A percentile compares a stretch with the other conserved stretches of the same genome.
These are phyloP conservation scores for Stichopus horrens DNA, from an alignment of 53 echinoderm and acorn worm species.

Conservation along the genomic window DNA sequence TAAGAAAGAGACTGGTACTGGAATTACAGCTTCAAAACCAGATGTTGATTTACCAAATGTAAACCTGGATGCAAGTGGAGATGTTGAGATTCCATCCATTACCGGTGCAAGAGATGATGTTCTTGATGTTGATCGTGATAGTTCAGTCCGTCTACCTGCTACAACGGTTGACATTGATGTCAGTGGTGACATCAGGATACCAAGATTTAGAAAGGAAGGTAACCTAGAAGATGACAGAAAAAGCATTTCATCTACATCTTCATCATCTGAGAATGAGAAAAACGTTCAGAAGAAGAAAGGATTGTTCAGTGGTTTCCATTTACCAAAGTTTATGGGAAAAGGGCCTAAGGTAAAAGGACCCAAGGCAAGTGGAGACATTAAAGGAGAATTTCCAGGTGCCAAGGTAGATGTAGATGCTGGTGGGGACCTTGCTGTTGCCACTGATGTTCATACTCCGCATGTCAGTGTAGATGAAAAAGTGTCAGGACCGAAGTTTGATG, in stretches of 20 bases:
- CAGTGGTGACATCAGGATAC: not conserved
- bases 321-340: conserved; percentile 59
- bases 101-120: conserved; percentile 25
- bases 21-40: not conserved
- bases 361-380: not conserved
- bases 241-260: conserved; percentile 21
- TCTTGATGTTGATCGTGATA: not conserved
- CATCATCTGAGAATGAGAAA: conserved; percentile 47
- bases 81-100: not conserved
- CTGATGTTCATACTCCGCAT: conserved; percentile 14
- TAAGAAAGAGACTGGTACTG: not conserved
- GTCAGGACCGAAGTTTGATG: conserved; percentile 52
- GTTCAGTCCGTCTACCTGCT: not conserved
- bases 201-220: conserved; percentile 20
- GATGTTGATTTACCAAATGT: not conserved
- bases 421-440: conserved; percentile 41
- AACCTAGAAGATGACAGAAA: not conserved
- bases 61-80: not conserved
- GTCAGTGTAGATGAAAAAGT: conserved; percentile 46
- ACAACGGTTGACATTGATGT: not conserved
- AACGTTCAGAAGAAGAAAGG: conserved; percentile 52
- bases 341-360: conserved; percentile 16
- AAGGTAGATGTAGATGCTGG: not conserved
- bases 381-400: not conserved
- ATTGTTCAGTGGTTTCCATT: conserved; percentile 61